Evolutionary conservation across 1,140 invertebrate genomes (phyloP).

Genomic region (Drosophila sulfurigaster): DNA sequence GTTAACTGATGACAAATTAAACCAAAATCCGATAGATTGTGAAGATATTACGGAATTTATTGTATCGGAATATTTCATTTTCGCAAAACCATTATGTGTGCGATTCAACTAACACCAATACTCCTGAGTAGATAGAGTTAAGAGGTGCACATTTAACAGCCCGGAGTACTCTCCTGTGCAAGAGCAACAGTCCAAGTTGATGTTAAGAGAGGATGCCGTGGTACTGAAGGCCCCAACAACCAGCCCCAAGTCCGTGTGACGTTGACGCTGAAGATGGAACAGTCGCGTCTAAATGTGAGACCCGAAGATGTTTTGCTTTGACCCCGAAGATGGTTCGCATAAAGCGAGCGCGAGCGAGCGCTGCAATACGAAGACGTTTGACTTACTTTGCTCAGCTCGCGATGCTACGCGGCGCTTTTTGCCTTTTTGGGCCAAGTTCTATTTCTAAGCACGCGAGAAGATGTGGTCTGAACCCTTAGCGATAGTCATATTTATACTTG

Average conservation of each 20-base stretch:
- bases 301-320: slow-evolving; percentile 43
- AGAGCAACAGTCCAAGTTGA: background rate
- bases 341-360: background rate
- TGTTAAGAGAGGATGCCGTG: slow-evolving; percentile 53
- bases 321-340: slow-evolving; percentile 43
- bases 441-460: slow-evolving; percentile 73
- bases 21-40: no score
- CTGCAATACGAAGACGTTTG: slow-evolving; percentile 67
- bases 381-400: slow-evolving; percentile 68
- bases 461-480: slow-evolving; percentile 66
- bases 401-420: slow-evolving; percentile 14
- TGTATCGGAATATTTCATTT: no score
- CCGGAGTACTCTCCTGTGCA: background rate
- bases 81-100: no score
- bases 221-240: background rate
- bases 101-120: no score
- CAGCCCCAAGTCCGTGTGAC: slow-evolving; percentile 9
- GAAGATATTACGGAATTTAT: no score
- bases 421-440: slow-evolving; percentile 71
- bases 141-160: background rate
- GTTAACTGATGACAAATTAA: no score
- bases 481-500: slow-evolving; percentile 83
- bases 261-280: slow-evolving; percentile 37
- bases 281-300: slow-evolving; percentile 17
- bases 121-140: slow-evolving; percentile 1